Base-by-base conservation (phyloP, 2,113 vertebrate species). In the Rhegmatorhina hoffmannsi region DNA sequence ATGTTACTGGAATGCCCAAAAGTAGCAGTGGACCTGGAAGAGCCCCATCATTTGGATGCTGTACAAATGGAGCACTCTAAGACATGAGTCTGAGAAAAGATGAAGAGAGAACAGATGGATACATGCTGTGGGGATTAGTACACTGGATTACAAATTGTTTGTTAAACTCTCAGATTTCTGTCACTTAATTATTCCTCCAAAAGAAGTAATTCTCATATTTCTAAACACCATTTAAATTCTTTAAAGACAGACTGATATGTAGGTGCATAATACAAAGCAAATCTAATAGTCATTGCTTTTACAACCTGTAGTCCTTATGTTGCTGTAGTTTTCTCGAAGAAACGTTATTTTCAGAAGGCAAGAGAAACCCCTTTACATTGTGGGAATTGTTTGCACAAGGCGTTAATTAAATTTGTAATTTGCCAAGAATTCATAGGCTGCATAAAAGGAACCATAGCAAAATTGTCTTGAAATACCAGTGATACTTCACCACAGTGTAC, bases 91-190 rank as follows among this genome's bases (percentile, higher is more conserved):
- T 67, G 75, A 88, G 83, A 28, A 62, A 63, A 70, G 79, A 77
- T 84, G 55, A 70, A 3, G 47, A 88, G 55, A 77, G 17, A 76
- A 43, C 87, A 95, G 91, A 89, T 91, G 81, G 81, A 47, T 58
- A 23, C 43, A 25, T 73, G 89, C 25, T 91, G 36, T 43, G 38
- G 58, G 62, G 91, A 96, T 96, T 95, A 96, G 69, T 67, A 33
- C 69, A 40, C 7, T 4, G 9, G 92, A 94, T 97, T 94, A 79
- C 60, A 58, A 89, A 1, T 79, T 92, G 60, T 82, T 95, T 36
- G 89, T 84, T 89, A 95, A 92, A 92, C 18, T 84, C 64, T 70
- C 31, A 33, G 77, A 89, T 95, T 92, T 82, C 87, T 84, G 74
- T 91, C 78, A n/a, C 43, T 92, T 88, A 81, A 94, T 94, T 87